A percentile compares a stretch with the other conserved stretches of the same genome.
Conservation (phyloP, 1,140 invertebrate species). For the Aleiodes sp. region DNA sequence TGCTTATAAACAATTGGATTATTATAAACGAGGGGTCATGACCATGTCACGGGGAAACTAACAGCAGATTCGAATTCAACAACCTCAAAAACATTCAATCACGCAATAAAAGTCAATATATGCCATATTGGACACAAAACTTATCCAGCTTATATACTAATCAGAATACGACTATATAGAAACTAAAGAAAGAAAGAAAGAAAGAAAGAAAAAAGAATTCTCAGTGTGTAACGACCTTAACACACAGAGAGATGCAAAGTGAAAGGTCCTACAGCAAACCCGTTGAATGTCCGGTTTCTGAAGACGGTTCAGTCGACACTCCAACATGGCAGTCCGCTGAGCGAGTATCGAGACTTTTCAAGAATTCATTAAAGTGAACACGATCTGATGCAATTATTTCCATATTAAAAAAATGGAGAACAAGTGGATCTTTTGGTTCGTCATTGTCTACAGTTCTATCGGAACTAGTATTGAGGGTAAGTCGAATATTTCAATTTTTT, state of each 20-base stretch:
- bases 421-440: constrained; percentile 18
- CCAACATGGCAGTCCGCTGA: constrained; percentile 57
- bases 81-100: no score
- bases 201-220: no score
- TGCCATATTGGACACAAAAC: no score
- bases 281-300: constrained; percentile 29
- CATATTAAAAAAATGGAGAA: constrained; percentile 7
- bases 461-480: constrained; percentile 16
- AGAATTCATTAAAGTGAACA: neutral
- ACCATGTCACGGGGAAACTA: no score
- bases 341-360: constrained; percentile 1
- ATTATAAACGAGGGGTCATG: no score
- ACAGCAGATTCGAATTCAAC: no score
- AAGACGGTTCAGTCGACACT: constrained; percentile 40
- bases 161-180: no score
- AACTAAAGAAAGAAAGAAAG: no score
- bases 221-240: constrained; percentile 10
- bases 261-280: constrained; percentile 32
- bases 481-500: neutral
- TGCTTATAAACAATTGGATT: no score
- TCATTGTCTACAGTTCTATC: neutral
- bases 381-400: neutral
- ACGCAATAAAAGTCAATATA: no score
- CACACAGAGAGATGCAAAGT: constrained; percentile 27
- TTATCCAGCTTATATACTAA: no score